Evolutionary conservation across 2,113 vertebrate genomes (phyloP).

Genomic region (Paratilapia polleni): DNA sequence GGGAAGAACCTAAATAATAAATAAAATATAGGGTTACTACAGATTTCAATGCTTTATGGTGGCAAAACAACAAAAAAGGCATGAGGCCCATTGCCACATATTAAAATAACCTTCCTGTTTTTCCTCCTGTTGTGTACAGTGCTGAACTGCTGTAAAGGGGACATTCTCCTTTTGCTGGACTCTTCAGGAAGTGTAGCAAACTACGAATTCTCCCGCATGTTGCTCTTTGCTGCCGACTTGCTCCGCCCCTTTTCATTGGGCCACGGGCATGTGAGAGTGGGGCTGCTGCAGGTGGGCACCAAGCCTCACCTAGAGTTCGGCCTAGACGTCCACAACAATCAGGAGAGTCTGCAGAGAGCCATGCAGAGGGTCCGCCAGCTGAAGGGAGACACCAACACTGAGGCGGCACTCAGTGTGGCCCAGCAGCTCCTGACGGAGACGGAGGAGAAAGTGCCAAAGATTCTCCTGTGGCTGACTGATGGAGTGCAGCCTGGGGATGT

Average conservation of each 20-base stretch:
- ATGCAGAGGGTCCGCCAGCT: constrained; percentile 79
- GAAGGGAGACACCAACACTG: constrained; percentile 90
- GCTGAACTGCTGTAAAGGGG: constrained; percentile 78
- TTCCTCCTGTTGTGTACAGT: constrained; percentile 41
- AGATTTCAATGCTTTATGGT: neutral
- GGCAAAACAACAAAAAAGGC: neutral
- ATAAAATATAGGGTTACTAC: neutral
- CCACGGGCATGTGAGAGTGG: constrained; percentile 80
- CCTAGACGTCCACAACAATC: constrained; percentile 74
- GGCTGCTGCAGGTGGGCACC: constrained; percentile 89
- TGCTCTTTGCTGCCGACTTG: constrained; percentile 83
- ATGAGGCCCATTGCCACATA: neutral
- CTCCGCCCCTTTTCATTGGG: constrained; percentile 82
- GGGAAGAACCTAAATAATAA: neutral
- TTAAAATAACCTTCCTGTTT: neutral
- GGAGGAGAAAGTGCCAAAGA: constrained; percentile 79
- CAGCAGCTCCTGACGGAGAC: constrained; percentile 66
- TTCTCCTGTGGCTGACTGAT: constrained; percentile 92
- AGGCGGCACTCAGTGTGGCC: constrained; percentile 79
- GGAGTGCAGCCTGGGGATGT: constrained; percentile 87
- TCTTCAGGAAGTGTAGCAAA: constrained; percentile 89
- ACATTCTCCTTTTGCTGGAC: constrained; percentile 89
- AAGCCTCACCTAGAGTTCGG: constrained; percentile 82
- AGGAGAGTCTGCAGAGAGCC: constrained; percentile 70
- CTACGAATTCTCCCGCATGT: constrained; percentile 86